These are phyloP conservation scores for Nerophis lumbriciformis DNA, from an alignment of 2,113 vertebrate genomes.

Conservation along the genomic window DNA sequence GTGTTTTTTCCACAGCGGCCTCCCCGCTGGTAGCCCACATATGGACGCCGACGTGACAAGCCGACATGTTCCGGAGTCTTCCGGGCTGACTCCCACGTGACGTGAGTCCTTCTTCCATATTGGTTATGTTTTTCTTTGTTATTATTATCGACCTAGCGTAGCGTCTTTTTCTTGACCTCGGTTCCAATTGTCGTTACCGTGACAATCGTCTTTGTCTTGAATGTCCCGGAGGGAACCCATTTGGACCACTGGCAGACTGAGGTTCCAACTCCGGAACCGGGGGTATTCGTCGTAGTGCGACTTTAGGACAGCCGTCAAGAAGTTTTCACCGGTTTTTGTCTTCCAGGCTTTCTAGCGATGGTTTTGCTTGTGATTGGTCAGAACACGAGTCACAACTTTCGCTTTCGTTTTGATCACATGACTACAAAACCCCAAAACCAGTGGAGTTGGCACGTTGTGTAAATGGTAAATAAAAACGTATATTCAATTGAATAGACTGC, in stretches of 20 bases:
- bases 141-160: no score
- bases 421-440: background rate
- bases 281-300: background rate
- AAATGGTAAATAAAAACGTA: no score
- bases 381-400: background rate
- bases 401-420: background rate
- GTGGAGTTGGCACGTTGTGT: no score
- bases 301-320: background rate
- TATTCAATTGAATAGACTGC: no score
- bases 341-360: background rate
- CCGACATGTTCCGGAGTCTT: background rate
- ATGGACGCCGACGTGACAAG: background rate
- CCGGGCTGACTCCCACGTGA: background rate
- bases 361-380: background rate
- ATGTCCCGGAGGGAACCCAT: background rate
- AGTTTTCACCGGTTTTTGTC: background rate
- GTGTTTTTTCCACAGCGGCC: background rate
- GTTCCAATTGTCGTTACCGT: background rate
- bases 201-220: background rate
- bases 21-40: background rate
- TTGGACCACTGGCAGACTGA: background rate
- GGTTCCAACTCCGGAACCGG: background rate
- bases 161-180: background rate
- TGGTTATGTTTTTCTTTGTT: background rate
- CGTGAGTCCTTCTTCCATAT: background rate